Evolutionary conservation across 2,113 vertebrate genomes (phyloP), one percentile per base, ranked within the genome.

Genomic region (Rhinolophus ferrumequinum): DNA sequence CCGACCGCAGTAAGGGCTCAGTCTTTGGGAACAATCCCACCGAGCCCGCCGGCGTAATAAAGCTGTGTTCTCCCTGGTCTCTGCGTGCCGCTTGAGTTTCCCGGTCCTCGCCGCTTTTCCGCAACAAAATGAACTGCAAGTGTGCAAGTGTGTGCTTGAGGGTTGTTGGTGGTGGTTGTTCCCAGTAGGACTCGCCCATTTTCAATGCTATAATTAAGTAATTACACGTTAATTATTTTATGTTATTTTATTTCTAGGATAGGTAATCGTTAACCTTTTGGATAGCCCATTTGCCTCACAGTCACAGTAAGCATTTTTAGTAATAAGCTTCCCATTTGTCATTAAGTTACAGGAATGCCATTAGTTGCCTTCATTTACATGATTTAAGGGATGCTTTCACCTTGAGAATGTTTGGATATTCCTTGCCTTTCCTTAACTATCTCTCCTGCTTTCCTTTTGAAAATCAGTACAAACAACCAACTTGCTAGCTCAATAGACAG

Each of bases 191-290:
- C 28, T 77, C 38, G 89, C 41, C 11, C 33, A 28, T 64, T 82
- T 95, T 85, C 16, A 47, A 52, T 66, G 28, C 8, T 58, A 1
- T 69, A 77, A 79, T 22, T 88, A 54, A 90, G 41, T 54, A 72
- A 93, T 93, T 56, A 64, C n/a, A 72, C 60, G 38, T 44, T 66
- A 86, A 93, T 96, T 79, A 73, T 44, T 69, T 92, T 47, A 86
- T n/a, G 28, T 85, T 35, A 12, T 91, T 58, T 80, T 52, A 54
- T 44, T 73, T 94, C 69, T 41, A 41, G 9, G 35, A 24, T 38
- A 86, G 38, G 44, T 87, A 70, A 69, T 95, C 47, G 76, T 83
- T 92, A 76, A 92, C 26, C n/a, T 79, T 92, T 96, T 82, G 41
- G 64, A 35, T 66, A 81, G 72, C 33, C 81, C 8, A 66, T 81